Percentiles rank a stretch among this genome's conserved stretches.
Evolutionary conservation across 2,888 invertebrate species (phyloP).

Genomic region (Philopedon plagiatum): DNA sequence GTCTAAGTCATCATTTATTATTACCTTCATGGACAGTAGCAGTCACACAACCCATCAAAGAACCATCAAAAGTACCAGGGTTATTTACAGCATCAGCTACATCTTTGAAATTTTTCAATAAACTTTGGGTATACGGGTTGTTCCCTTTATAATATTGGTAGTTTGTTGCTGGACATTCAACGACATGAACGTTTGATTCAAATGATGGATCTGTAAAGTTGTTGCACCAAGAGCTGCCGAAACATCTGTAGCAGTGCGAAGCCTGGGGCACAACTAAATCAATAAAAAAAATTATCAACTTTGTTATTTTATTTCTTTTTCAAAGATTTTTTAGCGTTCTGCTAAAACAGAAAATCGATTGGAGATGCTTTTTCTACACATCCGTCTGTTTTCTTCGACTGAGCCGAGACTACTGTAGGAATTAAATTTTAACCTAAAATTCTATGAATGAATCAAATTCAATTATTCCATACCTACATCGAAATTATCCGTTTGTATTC

Average conservation of each 20-base stretch:
- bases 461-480: no score
- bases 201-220: slow-evolving; percentile 25
- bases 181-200: slow-evolving; percentile 1
- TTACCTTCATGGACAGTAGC: slow-evolving; percentile 40
- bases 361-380: no score
- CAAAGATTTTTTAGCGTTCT: no score
- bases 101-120: not conserved
- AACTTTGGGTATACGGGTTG: not conserved
- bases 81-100: not conserved
- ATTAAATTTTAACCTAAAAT: no score
- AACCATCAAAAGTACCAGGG: not conserved
- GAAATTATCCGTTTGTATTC: no score
- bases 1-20: not conserved
- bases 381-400: no score
- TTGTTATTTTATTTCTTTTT: no score
- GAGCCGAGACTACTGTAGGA: no score
- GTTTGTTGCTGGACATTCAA: slow-evolving; percentile 15
- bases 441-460: no score
- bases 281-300: not conserved
- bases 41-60: slow-evolving; percentile 36
- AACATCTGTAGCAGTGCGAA: slow-evolving; percentile 32
- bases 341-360: no score
- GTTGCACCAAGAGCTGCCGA: slow-evolving; percentile 37
- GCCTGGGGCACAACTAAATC: slow-evolving; percentile 15
- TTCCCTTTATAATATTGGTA: not conserved